phyloP scores from a whole-genome alignment of 2,888 invertebrate genomes.

The Parnassius glacialis region DNA sequence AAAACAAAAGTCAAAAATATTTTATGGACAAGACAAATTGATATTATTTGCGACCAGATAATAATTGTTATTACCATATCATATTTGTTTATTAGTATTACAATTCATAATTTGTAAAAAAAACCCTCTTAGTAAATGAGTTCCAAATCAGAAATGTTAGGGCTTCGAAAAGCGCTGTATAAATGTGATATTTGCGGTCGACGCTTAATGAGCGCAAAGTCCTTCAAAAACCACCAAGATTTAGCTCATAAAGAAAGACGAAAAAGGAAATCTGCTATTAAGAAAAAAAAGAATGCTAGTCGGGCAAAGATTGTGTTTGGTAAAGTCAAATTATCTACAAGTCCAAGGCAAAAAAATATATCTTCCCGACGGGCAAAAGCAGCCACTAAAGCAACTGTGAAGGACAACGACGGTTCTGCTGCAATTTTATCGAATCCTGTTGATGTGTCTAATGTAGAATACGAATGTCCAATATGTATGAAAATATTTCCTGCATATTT shows the following conservation, averaged over 20 bases:
- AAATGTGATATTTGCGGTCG: constrained; percentile 54
- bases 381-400: constrained; percentile 7
- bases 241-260: too few relatives aligned
- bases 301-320: too few relatives aligned
- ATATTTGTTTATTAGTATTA: too few relatives aligned
- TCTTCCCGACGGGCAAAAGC: neutral
- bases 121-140: constrained; percentile 41
- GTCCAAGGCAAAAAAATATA: constrained; percentile 14
- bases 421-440: neutral
- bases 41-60: too few relatives aligned
- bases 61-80: too few relatives aligned
- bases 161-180: constrained; percentile 40
- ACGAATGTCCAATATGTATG: constrained; percentile 56
- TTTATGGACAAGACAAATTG: too few relatives aligned
- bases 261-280: too few relatives aligned
- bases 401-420: constrained; percentile 15
- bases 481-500: constrained; percentile 47
- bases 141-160: constrained; percentile 46
- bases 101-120: too few relatives aligned
- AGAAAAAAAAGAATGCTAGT: too few relatives aligned
- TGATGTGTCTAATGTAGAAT: constrained; percentile 32
- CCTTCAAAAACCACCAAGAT: constrained; percentile 33
- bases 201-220: constrained; percentile 43
- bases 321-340: too few relatives aligned
- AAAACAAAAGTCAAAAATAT: too few relatives aligned